These are phyloP conservation scores for Eugnorisma glareosa DNA, from an alignment of 2,888 invertebrate species.

Conservation along the genomic window DNA sequence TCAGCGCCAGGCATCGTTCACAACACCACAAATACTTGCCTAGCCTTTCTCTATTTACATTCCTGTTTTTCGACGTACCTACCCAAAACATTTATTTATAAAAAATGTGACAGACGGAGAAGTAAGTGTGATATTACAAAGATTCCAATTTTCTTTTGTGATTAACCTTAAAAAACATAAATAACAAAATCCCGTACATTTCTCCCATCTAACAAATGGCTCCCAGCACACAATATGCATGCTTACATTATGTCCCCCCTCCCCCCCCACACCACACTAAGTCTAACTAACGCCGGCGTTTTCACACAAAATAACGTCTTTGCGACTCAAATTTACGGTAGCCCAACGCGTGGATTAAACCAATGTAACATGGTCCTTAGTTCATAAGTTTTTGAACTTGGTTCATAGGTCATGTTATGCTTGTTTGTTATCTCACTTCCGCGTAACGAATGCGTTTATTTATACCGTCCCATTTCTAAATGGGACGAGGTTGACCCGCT, in stretches of 20 bases:
- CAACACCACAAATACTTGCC: not conserved
- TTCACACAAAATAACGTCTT: slow-evolving; percentile 68
- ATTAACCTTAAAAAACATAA: not conserved
- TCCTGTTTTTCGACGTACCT: not conserved
- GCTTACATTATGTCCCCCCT: slow-evolving; percentile 46
- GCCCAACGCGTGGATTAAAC: slow-evolving; percentile 48
- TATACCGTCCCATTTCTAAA: slow-evolving; percentile 60
- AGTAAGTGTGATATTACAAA: not conserved
- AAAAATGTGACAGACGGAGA: not conserved
- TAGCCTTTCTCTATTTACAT: not conserved
- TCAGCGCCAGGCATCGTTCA: not conserved
- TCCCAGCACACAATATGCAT: slow-evolving; percentile 31
- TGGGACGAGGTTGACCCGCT: slow-evolving; percentile 66
- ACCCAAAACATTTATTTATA: not conserved
- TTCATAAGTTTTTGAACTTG: not conserved
- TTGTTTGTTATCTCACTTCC: slow-evolving; percentile 63
- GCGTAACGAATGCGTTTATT: slow-evolving; percentile 67
- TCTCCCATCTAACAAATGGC: slow-evolving; percentile 6
- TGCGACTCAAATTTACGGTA: slow-evolving; percentile 62
- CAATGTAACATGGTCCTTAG: slow-evolving; percentile 31
- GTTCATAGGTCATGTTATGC: slow-evolving; percentile 6
- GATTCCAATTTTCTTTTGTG: not conserved
- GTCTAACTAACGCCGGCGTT: slow-evolving; percentile 54
- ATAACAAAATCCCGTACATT: not conserved
- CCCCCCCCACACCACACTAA: too few species aligned